Conservation (phyloP, 2,797 vertebrate species). For the Chaetodon trifasciatus region DNA sequence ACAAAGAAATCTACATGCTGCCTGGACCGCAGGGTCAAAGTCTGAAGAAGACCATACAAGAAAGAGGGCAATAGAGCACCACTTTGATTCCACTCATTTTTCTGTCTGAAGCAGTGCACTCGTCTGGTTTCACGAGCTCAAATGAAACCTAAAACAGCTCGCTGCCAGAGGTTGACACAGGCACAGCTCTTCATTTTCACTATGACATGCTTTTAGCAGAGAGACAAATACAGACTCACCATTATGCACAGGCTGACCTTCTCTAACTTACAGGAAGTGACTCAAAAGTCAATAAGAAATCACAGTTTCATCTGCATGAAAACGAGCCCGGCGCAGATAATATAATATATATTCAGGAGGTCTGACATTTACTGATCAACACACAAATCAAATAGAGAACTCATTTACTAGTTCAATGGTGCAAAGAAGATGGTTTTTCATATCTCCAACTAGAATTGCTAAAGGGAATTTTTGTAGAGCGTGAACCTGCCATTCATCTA, state of each 20-base stretch:
- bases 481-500: not conserved
- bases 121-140: not conserved
- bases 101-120: not conserved
- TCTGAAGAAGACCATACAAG: not conserved
- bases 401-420: not conserved
- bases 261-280: not conserved
- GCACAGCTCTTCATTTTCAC: not conserved
- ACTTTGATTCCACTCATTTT: not conserved
- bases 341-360: not conserved
- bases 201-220: slow-evolving; percentile 1
- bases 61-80: not conserved
- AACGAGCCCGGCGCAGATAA: not conserved
- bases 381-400: not conserved
- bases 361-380: not conserved
- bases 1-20: not conserved
- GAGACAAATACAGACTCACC: not conserved
- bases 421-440: not conserved
- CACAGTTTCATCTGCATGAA: not conserved
- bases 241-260: not conserved
- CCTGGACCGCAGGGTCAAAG: not conserved
- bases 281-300: slow-evolving; percentile 5
- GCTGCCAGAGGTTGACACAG: not conserved
- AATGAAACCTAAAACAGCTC: not conserved
- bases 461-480: not conserved
- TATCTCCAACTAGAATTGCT: not conserved